Base-by-base conservation (phyloP, 2,888 invertebrate species). In the Lacanobia oleracea region DNA sequence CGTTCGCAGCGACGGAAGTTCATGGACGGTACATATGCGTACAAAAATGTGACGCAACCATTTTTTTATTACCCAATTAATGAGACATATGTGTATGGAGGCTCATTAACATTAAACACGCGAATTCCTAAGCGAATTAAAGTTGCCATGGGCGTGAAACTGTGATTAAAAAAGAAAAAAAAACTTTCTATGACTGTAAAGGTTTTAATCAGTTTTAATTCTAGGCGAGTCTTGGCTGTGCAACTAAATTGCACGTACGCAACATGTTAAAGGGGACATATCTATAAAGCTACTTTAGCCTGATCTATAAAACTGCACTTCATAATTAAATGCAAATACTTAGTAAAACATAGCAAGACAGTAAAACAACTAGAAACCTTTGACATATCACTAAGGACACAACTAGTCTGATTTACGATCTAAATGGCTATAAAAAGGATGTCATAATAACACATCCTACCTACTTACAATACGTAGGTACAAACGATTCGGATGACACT, bases 1-100 rank as follows among this genome's bases (percentile, higher is more conserved):
- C 71, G 88, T 88, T 89, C 87, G 93, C 93, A 92, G 91, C 90
- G 88, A 81, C 91, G 92, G 93, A 95, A 95, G 96, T 96, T 96
- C 96, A 96, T 84, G 96, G 95, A 90, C 94, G 91, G 56, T 66
- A 77, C 78, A 82, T 73, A 82, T 72, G 82, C 75, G 73, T 71
- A 82, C 82, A 78, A 60, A 82, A 69, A 71, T 64, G 75, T 86
- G 88, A 89, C 88, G 88, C 83, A 87, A 87, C 83, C 66, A 72
- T 86, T 86, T 87, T 88, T 88, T 86, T 86, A 86, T 84, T 84
- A 78, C 80, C 83, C 77, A 77, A 86, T 88, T 88, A 87, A 87
- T 76, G 74, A 77, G 79, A 80, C 78, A 82, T 78, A 63, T 74
- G 72, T 66, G 76, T 78, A 72, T 82, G 72, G 57, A 82, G 73